phyloP scores from a whole-genome alignment of 23 tunicate species.

The Phallusia fumigata region DNA sequence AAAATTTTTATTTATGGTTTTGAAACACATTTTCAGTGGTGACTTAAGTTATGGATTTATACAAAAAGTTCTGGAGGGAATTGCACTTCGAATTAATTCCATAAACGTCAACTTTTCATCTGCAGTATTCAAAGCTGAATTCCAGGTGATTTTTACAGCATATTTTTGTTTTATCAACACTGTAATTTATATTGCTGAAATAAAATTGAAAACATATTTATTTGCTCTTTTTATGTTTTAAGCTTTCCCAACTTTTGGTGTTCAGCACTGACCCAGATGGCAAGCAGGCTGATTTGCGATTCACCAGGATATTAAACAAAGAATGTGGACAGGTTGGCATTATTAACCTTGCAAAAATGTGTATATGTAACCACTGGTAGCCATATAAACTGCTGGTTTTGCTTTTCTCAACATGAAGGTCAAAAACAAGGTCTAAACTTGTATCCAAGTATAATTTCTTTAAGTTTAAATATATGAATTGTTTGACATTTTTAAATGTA shows the following conservation, averaged over 20 bases:
- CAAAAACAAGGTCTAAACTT: too few relatives aligned
- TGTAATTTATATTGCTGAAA: too few relatives aligned
- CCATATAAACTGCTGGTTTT: too few relatives aligned
- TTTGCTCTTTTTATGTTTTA: constrained; percentile 11
- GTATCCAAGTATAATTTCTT: too few relatives aligned
- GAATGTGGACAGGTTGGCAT: constrained; percentile 58
- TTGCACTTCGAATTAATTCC: constrained; percentile 85
- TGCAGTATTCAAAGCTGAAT: constrained; percentile 76
- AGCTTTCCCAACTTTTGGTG: constrained; percentile 83
- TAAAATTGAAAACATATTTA: too few relatives aligned
- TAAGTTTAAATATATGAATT: too few relatives aligned
- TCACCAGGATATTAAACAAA: constrained; percentile 67
- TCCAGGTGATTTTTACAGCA: constrained; percentile 72
- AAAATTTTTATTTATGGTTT: too few relatives aligned
- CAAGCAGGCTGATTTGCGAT: constrained; percentile 64
- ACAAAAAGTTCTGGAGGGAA: constrained; percentile 95
- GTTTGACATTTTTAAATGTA: too few relatives aligned
- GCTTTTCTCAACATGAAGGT: too few relatives aligned
- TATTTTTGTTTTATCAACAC: too few relatives aligned
- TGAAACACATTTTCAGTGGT: constrained; percentile 42
- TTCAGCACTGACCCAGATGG: constrained; percentile 87
- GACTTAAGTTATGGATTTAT: constrained; percentile 92
- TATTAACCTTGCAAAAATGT: too few relatives aligned
- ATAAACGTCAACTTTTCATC: constrained; percentile 75
- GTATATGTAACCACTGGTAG: too few relatives aligned